These are phyloP conservation scores for Simalia tracyae DNA, from an alignment of 2,797 vertebrate species.

Conservation along the genomic window DNA sequence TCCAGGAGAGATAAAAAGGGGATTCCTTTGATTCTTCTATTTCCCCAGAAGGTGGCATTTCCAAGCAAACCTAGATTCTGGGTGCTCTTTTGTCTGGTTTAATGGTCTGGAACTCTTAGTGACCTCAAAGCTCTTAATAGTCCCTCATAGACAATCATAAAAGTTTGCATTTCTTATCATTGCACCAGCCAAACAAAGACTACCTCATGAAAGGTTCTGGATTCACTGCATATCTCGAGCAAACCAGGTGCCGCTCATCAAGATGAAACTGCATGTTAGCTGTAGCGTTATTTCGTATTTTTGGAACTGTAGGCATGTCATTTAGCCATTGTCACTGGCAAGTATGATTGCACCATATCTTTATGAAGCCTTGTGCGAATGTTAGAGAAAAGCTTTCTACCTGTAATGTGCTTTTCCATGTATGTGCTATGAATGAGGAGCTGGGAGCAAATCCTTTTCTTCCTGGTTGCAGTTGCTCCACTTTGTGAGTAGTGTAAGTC, in stretches of 20 bases:
- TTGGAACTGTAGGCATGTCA: neutral
- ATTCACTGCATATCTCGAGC: neutral
- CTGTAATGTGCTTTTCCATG: neutral
- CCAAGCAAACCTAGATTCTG: neutral
- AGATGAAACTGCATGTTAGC: neutral
- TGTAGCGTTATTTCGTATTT: neutral
- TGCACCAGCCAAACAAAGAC: slow-evolving; percentile 53
- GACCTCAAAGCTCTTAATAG: slow-evolving; percentile 15
- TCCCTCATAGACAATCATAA: slow-evolving; percentile 24
- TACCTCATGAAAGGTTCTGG: neutral
- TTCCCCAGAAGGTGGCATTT: neutral
- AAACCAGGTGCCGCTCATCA: slow-evolving; percentile 55
- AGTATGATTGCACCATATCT: neutral
- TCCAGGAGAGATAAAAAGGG: neutral
- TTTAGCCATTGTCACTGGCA: neutral
- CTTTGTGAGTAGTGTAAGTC: neutral
- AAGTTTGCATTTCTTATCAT: slow-evolving; percentile 22
- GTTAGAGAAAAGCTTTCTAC: neutral
- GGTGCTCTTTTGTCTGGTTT: neutral
- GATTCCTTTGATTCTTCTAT: no score
- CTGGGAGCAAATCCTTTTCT: neutral
- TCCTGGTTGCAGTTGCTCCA: neutral
- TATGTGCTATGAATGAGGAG: neutral
- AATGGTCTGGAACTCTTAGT: neutral
- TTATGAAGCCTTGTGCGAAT: neutral